Evolutionary conservation across 2,113 vertebrate species (phyloP).

Genomic region (Platysternon megacephalum): DNA sequence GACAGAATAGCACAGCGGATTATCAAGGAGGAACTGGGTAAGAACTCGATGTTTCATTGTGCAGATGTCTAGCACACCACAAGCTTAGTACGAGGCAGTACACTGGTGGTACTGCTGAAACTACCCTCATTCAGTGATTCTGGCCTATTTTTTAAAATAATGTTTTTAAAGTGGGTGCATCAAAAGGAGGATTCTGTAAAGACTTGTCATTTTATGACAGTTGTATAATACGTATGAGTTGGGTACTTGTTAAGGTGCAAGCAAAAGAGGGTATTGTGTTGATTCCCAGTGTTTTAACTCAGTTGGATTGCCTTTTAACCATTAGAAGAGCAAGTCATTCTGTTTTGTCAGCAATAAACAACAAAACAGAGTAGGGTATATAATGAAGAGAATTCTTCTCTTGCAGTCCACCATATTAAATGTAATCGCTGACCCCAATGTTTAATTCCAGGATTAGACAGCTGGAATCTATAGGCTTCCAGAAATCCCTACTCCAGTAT

Average conservation of each 20-base stretch:
- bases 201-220: not conserved
- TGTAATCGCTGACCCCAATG: not conserved
- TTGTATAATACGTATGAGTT: not conserved
- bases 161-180: not conserved
- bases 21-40: conserved; percentile 96
- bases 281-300: not conserved
- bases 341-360: not conserved
- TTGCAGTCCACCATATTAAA: not conserved
- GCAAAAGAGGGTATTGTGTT: not conserved
- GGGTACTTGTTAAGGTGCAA: not conserved
- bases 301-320: not conserved
- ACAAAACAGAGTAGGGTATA: not conserved
- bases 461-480: not conserved
- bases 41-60: not conserved
- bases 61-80: not conserved
- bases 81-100: not conserved
- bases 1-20: conserved; percentile 97
- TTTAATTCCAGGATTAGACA: not conserved
- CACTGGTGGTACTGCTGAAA: not conserved
- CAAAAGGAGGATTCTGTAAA: not conserved
- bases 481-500: too few relatives aligned
- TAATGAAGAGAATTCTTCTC: not conserved
- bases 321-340: not conserved
- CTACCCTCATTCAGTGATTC: not conserved
- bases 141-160: not conserved